Base-by-base conservation (phyloP, 2,113 vertebrate genomes). In the Hypanus sabinus region DNA sequence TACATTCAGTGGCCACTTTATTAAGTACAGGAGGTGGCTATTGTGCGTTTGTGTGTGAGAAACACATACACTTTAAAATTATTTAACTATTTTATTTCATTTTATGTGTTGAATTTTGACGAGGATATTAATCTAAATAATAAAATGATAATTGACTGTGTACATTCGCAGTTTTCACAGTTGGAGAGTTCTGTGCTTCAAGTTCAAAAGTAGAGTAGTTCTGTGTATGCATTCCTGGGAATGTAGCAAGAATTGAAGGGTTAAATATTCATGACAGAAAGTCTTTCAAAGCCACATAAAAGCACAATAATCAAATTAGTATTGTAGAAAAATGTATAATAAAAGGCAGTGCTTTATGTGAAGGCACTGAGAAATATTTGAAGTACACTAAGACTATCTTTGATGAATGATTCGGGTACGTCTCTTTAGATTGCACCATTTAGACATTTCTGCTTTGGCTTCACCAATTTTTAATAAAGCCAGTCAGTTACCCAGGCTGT, bases 401-500 rank as follows among this genome's bases (percentile, higher is more conserved):
- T 24, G 8, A 62, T 2, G 68, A 73, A 38, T 75, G 70, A 55
- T n/a, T 90, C 12, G 24, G 68, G 38, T 70, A 73, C 24, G 73
- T 93, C 38, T 75, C 62, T 38, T 68, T 73, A 73, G 36, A 93
- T 55, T 46, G 33, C 71, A 36, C 91, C 27, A 30, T 24, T 38
- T 71, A 36, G 70, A 55, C 8, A 55, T 55, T 93, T 90, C 62
- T 90, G 85, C 60, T 90, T 65, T 60, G 60, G n/a, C 85, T 90
- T 71, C n/a, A 18, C 88, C 68, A 70, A 70, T 71, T 38, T 92
- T n/a, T 71, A 73, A 71, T 73, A 93, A 71, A 93, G 36, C 5
- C 33, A 93, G 91, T 93, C 38, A 93, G 33, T 75, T 93, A 93
- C 36, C 36, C 68, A 93, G 36, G 22, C 91, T 93, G 68, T 93